Evolutionary conservation across 2,888 invertebrate species (phyloP), one percentile per base, ranked within the genome.

Genomic region (Lepetodrilus schrolli): DNA sequence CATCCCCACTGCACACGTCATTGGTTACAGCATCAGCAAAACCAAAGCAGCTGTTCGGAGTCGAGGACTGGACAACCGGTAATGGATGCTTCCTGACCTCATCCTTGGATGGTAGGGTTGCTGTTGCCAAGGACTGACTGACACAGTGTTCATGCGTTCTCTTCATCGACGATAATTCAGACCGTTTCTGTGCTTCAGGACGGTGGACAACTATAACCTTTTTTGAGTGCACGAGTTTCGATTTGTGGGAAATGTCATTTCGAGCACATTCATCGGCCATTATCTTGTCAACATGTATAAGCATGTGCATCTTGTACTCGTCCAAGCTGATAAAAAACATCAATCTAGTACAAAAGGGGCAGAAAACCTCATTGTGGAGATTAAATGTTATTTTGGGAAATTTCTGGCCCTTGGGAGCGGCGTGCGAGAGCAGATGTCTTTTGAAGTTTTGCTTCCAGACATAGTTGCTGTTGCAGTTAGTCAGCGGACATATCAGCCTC

Each of bases 381-480:
- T 20, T 23, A 26, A 51, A 51, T 4, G 23, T 5, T 7, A 51
- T 30, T 1, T 20, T 51, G 51, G 4, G 23, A 30, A 51, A 51
- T 10, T n/a, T 51, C 51, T 51, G 51, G 2, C 51, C 51, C 2
- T 8, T 30, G 2, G 51, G 51, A 10, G 51, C 30, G 21, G 26
- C 51, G 30, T 51, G 51, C 4, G 26, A 8, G 10, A 51, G 30
- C n/a, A 51, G 51, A 51, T 51, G 51, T 23, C 30, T 51, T n/a
- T 51, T 51, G 23, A 51, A 51, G 51, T 51, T 51, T 4, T 51
- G 51, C 51, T 51, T 51, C 51, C 51, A 51, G 26, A 51, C 26
- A 23, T 30, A 51, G 13, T 51, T 30, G n/a, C 51, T 30, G 2
- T 23, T 23, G n/a, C 51, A 51, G n/a, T n/a, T n/a, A n/a, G n/a